Conservation (phyloP, 2,888 invertebrate species). For the Tenthredo mesomela region DNA sequence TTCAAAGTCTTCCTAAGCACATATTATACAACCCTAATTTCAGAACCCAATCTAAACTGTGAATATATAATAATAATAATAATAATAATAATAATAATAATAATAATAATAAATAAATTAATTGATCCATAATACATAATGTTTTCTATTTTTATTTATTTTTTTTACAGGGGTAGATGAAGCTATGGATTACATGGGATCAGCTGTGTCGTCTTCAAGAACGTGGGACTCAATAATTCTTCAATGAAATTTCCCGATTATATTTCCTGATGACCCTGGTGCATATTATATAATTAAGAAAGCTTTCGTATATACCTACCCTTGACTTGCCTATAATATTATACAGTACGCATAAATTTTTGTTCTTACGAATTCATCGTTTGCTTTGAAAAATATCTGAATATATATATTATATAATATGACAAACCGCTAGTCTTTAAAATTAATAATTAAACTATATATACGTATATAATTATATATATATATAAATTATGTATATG, state of each 20-base stretch:
- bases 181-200: not conserved
- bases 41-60: slow-evolving; percentile 3
- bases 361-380: not conserved
- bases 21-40: not conserved
- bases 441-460: not conserved
- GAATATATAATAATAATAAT: not conserved
- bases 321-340: not conserved
- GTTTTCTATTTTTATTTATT: not conserved
- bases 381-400: not conserved
- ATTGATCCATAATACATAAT: not conserved
- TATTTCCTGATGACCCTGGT: slow-evolving; percentile 1
- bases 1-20: not conserved
- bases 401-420: no score
- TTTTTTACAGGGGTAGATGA: slow-evolving; percentile 31
- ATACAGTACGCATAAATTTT: not conserved
- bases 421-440: not conserved
- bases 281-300: not conserved
- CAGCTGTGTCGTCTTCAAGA: not conserved
- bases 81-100: not conserved
- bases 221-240: not conserved
- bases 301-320: not conserved
- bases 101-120: not conserved
- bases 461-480: not conserved
- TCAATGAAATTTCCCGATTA: not conserved
- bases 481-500: not conserved